Conservation (phyloP, 1,140 invertebrate species). For the Calephelis nemesis region DNA sequence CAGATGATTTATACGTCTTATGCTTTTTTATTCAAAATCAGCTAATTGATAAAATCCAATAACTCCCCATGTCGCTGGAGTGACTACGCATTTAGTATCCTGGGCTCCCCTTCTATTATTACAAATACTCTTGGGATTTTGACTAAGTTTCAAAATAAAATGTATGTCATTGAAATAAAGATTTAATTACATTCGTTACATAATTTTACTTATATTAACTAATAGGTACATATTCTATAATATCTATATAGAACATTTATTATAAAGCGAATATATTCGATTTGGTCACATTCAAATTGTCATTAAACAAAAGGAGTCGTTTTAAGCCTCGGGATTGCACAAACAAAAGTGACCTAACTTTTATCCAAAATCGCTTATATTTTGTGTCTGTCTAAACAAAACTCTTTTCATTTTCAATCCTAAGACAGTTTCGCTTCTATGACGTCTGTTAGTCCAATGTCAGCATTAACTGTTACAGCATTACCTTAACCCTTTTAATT, state of each 20-base stretch:
- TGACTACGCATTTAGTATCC: too few species aligned
- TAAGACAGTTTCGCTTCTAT: too few species aligned
- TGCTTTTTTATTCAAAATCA: too few species aligned
- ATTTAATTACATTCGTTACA: slow-evolving; percentile 79
- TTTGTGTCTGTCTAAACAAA: slow-evolving; percentile 2
- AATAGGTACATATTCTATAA: slow-evolving; percentile 77
- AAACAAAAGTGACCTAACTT: slow-evolving; percentile 29
- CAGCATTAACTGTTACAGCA: too few species aligned
- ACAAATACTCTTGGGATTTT: not conserved
- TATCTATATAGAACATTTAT: slow-evolving; percentile 77
- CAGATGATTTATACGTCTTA: too few species aligned
- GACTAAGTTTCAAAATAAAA: slow-evolving; percentile 46
- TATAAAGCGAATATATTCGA: slow-evolving; percentile 77
- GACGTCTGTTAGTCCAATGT: too few species aligned
- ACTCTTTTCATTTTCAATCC: too few species aligned
- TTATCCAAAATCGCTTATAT: slow-evolving; percentile 16
- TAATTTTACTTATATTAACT: slow-evolving; percentile 75
- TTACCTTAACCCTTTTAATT: too few species aligned
- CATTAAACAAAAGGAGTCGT: slow-evolving; percentile 17
- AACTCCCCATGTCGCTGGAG: too few species aligned
- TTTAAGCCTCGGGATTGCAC: slow-evolving; percentile 44
- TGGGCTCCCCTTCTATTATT: too few species aligned
- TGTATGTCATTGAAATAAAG: slow-evolving; percentile 66
- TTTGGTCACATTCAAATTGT: slow-evolving; percentile 62
- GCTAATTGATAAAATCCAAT: too few species aligned